Evolutionary conservation across 2,113 vertebrate genomes (phyloP).

Genomic region (Melospiza melodia): DNA sequence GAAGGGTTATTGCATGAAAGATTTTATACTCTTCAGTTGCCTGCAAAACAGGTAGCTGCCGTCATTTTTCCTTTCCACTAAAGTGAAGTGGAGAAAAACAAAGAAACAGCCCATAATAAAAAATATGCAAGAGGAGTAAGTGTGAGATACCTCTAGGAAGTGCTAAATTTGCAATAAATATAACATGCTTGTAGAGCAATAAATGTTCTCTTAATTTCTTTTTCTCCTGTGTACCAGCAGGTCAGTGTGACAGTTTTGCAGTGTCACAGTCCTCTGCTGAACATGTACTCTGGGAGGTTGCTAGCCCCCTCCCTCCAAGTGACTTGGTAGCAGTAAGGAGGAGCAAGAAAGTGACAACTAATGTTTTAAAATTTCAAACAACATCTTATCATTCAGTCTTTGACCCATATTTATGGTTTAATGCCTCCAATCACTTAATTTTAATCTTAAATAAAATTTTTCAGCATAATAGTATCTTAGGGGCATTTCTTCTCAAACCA

Average conservation of each 20-base stretch:
- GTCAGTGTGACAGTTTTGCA: not conserved
- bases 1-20: not conserved
- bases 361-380: slow-evolving; percentile 10
- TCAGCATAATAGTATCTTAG: slow-evolving; percentile 13
- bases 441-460: slow-evolving; percentile 43
- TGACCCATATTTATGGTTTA: slow-evolving; percentile 35
- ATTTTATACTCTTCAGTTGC: not conserved
- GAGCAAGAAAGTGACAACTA: not conserved
- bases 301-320: not conserved
- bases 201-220: not conserved
- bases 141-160: not conserved
- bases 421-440: slow-evolving; percentile 39
- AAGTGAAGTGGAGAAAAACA: not conserved
- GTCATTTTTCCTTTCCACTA: not conserved
- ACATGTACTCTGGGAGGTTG: not conserved
- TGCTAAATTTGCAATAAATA: not conserved
- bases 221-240: not conserved
- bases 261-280: not conserved
- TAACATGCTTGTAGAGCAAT: not conserved
- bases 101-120: not conserved
- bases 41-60: not conserved
- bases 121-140: not conserved
- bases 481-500: slow-evolving; percentile 43
- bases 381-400: not conserved
- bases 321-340: not conserved